A percentile compares a stretch with the other conserved stretches of the same genome.
Evolutionary conservation across 2,888 invertebrate genomes (phyloP).

Genomic region (Pterostichus madidus): DNA sequence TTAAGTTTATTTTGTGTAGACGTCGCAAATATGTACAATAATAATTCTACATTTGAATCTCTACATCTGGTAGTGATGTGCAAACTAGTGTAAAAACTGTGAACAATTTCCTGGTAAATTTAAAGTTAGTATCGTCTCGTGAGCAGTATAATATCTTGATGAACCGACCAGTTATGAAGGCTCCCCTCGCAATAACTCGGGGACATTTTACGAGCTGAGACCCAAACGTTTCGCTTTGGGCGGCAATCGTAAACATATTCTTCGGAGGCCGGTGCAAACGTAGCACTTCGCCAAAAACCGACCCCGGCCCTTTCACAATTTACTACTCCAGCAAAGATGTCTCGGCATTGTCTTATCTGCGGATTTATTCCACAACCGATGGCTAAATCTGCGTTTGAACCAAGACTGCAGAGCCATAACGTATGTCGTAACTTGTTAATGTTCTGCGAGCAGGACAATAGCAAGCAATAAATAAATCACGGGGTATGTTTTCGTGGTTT

Average conservation of each 20-base stretch:
- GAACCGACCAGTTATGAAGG: background rate
- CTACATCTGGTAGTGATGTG: background rate
- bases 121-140: slow-evolving; percentile 4
- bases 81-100: background rate
- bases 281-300: slow-evolving; percentile 30
- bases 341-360: slow-evolving; percentile 14
- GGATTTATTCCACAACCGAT: slow-evolving; percentile 22
- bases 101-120: background rate
- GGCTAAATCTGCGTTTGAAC: slow-evolving; percentile 17
- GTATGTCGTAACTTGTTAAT: slow-evolving; percentile 33
- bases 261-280: background rate
- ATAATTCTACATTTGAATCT: background rate
- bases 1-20: no score
- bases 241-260: slow-evolving; percentile 10
- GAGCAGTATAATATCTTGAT: slow-evolving; percentile 11
- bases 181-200: background rate
- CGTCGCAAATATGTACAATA: no score
- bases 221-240: slow-evolving; percentile 14
- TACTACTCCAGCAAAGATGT: background rate
- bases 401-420: slow-evolving; percentile 9
- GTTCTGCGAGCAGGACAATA: slow-evolving; percentile 5
- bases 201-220: slow-evolving; percentile 9
- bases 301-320: background rate
- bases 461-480: slow-evolving; percentile 32
- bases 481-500: slow-evolving; percentile 10